Conservation (phyloP, 2,113 vertebrate species). For the Pelmatolapia mariae region DNA sequence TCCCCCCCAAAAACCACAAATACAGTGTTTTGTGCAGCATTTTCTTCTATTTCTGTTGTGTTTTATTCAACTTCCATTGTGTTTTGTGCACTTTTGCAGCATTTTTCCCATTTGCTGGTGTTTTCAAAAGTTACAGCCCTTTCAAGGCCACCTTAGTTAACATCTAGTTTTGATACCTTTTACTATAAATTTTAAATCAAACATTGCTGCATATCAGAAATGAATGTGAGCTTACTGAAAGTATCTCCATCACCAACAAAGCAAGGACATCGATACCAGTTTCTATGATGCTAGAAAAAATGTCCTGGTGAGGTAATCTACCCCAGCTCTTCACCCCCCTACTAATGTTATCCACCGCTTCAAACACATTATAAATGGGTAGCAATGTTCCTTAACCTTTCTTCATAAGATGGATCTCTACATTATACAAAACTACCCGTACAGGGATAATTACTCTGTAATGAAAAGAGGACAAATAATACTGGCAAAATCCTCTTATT, state of each 20-base stretch:
- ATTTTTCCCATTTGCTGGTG: neutral
- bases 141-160: neutral
- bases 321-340: neutral
- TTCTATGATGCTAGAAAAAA: neutral
- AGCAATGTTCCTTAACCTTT: neutral
- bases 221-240: neutral
- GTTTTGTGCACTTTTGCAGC: neutral
- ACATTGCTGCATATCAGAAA: neutral
- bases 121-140: neutral
- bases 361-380: neutral
- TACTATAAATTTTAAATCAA: neutral
- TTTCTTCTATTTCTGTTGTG: no score
- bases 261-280: neutral
- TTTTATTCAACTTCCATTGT: no score
- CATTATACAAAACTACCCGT: neutral
- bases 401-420: neutral
- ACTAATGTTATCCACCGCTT: neutral
- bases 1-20: neutral
- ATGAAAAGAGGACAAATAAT: constrained; percentile 25
- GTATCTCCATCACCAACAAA: neutral
- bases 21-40: neutral
- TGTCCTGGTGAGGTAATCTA: neutral
- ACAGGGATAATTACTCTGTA: neutral
- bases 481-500: constrained; percentile 26
- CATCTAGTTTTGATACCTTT: neutral